Base-by-base conservation (phyloP, 1,140 invertebrate species). In the Lethrus apterus region DNA sequence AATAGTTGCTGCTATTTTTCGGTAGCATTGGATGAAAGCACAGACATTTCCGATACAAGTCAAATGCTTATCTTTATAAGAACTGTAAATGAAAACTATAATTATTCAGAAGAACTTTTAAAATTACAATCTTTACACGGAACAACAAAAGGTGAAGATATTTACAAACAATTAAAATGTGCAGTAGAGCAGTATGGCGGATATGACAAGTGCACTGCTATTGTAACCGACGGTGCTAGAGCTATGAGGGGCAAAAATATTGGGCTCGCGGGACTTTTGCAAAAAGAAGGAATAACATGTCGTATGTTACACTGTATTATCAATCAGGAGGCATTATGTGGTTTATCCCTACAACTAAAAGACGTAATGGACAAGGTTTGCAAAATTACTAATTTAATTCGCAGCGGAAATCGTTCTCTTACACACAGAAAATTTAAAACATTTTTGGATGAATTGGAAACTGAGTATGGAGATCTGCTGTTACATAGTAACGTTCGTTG, bases 131-230 rank as follows among this genome's bases (percentile, higher is more conserved):
- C 54, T 50, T 33, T 54, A 26, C 24, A 53, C 44, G 54, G 47
- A 46, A 50, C 43, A 35, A 53, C 35, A 21, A 56, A 54, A 54
- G 52, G 48, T 32, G 52, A 24, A 33, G 54, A 56, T 40, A 51
- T 56, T 36, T 48, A 29, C 54, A 26, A 47, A 20, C 51, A 41
- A 51, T 4, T 50, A 29, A 46, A 55, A 19, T 50, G 52, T 50
- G 33, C 45, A 49, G 43, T 52, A 43, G 42, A 41, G 23, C 46
- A 32, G 45, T 30, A 43, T 40, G 50, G 29, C 48, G 52, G 50
- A 14, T 54, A 52, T 49, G 30, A 54, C 26, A 52, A 54, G 45
- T 52, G 52, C 47, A n/a, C n/a, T n/a, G n/a, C 20, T 49, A 54
- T 54, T 24, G 52, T 32, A 38, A 55, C 50, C 19, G 46, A 55